A percentile compares a stretch with the other conserved stretches of the same genome.
Conservation (phyloP, 2,797 vertebrate species). For the Apodemus agrarius region DNA sequence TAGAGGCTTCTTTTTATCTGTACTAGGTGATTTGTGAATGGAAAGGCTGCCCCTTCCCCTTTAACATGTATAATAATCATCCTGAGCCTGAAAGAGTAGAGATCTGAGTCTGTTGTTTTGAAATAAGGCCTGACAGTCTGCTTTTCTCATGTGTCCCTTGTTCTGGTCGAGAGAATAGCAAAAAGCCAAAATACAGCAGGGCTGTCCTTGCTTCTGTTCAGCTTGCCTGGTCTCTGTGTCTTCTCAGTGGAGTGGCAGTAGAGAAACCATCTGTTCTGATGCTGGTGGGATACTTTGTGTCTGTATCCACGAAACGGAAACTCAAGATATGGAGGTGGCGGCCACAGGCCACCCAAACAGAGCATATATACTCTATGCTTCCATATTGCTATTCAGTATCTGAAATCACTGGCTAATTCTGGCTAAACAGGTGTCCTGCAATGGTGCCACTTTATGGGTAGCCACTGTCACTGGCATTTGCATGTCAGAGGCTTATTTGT, state of each 20-base stretch:
- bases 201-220: background rate
- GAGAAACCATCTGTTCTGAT: background rate
- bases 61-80: background rate
- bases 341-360: background rate
- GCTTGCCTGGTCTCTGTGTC: background rate
- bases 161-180: background rate
- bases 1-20: background rate
- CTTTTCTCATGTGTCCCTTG: background rate
- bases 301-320: background rate
- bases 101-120: background rate
- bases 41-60: background rate
- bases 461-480: too few relatives aligned
- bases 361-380: background rate
- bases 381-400: background rate
- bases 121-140: fast-evolving
- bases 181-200: fast-evolving
- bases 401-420: background rate
- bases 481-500: background rate
- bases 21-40: background rate
- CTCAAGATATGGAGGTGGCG: too few relatives aligned
- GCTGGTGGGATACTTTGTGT: too few relatives aligned
- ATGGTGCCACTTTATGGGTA: background rate
- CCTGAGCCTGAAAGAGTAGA: background rate
- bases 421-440: background rate
- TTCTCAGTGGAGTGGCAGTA: background rate